Conservation (phyloP, 37 sponge, comb jelly and placozoan species). For the Sycon ciliatum region DNA sequence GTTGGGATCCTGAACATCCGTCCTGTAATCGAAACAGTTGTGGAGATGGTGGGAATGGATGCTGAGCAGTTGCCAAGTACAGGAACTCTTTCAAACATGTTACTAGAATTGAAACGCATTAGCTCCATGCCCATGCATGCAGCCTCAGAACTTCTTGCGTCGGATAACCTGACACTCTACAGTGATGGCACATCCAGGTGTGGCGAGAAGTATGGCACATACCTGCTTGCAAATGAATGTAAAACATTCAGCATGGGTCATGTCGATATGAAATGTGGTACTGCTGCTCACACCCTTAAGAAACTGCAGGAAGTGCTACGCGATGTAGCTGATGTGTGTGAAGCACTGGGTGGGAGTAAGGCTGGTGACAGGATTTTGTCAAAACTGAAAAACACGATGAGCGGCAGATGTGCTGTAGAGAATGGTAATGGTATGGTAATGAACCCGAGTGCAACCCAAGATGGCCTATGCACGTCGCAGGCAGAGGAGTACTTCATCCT, state of each 20-base stretch:
- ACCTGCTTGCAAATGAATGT: neutral
- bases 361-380: conserved; percentile 13
- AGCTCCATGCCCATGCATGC: neutral
- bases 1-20: neutral
- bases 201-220: conserved; percentile 15
- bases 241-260: neutral
- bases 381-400: conserved; percentile 48
- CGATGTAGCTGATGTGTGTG: neutral
- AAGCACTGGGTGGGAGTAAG: neutral
- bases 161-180: conserved; percentile 3
- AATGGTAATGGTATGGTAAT: too few relatives aligned
- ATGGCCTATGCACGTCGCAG: too few relatives aligned
- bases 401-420: conserved; percentile 32
- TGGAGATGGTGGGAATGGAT: neutral
- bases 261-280: conserved; percentile 11
- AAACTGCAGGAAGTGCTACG: neutral
- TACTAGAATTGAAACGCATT: neutral
- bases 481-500: too few relatives aligned
- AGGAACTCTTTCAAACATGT: conserved; percentile 1
- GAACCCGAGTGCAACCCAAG: too few relatives aligned
- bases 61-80: neutral
- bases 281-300: neutral
- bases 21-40: neutral
- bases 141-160: neutral
- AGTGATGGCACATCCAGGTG: too few relatives aligned